Evolutionary conservation across 2,888 invertebrate species (phyloP).

Genomic region (Acleris holmiana): DNA sequence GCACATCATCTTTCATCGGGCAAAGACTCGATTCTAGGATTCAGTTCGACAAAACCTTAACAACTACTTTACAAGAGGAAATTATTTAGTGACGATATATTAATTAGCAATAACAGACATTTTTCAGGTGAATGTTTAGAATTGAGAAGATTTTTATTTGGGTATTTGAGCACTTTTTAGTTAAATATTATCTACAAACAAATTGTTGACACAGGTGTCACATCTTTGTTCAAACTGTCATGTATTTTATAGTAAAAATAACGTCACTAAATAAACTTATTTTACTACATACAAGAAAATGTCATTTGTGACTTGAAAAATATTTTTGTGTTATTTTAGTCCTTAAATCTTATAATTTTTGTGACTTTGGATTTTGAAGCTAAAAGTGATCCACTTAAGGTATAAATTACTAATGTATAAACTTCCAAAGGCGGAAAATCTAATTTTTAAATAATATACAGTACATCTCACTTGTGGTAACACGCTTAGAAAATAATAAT

Average conservation of each 20-base stretch:
- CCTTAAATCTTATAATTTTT: conserved; percentile 3
- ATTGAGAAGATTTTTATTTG: too few relatives aligned
- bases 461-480: conserved; percentile 45
- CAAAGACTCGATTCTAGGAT: conserved; percentile 77
- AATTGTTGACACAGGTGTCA: too few relatives aligned
- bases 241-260: not conserved
- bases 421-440: conserved; percentile 22
- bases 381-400: conserved; percentile 14
- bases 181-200: too few relatives aligned
- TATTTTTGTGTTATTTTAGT: conserved; percentile 8
- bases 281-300: conserved; percentile 8
- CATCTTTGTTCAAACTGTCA: too few relatives aligned
- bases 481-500: conserved; percentile 40
- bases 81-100: conserved; percentile 29
- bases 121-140: too few relatives aligned
- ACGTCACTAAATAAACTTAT: conserved; percentile 28
- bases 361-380: conserved; percentile 28
- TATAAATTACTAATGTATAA: conserved; percentile 15
- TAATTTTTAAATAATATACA: conserved; percentile 25
- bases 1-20: conserved; percentile 82
- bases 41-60: conserved; percentile 71
- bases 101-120: not conserved
- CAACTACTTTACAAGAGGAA: conserved; percentile 58
- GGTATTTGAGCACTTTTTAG: too few relatives aligned
- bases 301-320: conserved; percentile 26